Conservation (phyloP, 2,888 invertebrate species). For the Hypercompe scribonia region DNA sequence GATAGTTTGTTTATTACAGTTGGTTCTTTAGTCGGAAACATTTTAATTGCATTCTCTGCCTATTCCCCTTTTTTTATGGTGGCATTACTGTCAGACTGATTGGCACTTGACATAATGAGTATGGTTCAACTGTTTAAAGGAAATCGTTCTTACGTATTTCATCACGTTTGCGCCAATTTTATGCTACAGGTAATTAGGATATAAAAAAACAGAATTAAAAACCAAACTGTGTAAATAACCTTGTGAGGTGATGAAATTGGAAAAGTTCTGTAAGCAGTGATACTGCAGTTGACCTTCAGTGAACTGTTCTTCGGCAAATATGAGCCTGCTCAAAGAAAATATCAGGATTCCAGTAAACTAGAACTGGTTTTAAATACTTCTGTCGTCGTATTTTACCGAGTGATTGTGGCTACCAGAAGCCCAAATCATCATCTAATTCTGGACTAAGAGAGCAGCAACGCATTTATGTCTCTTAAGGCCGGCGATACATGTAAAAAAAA, state of each 20-base stretch:
- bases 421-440: no score
- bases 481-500: no score
- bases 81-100: conserved; percentile 40
- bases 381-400: no score
- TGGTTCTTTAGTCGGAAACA: conserved; percentile 34
- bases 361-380: no score
- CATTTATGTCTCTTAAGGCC: no score
- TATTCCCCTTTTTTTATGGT: conserved; percentile 35
- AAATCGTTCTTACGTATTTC: not conserved
- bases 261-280: not conserved
- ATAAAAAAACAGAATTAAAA: not conserved
- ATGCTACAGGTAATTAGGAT: not conserved
- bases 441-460: no score
- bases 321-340: not conserved
- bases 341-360: not conserved
- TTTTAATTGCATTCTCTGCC: conserved; percentile 45
- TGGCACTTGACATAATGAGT: conserved; percentile 32
- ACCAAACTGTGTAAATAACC: not conserved
- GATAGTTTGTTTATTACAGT: conserved; percentile 40
- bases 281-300: not conserved
- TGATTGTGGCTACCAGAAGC: no score
- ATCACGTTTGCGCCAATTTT: not conserved
- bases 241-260: no score
- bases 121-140: conserved; percentile 9
- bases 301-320: not conserved